Percentiles rank a stretch among this genome's conserved stretches.
These are phyloP conservation scores for Exocentrus adspersus DNA, from an alignment of 2,888 invertebrate species.

Conservation along the genomic window DNA sequence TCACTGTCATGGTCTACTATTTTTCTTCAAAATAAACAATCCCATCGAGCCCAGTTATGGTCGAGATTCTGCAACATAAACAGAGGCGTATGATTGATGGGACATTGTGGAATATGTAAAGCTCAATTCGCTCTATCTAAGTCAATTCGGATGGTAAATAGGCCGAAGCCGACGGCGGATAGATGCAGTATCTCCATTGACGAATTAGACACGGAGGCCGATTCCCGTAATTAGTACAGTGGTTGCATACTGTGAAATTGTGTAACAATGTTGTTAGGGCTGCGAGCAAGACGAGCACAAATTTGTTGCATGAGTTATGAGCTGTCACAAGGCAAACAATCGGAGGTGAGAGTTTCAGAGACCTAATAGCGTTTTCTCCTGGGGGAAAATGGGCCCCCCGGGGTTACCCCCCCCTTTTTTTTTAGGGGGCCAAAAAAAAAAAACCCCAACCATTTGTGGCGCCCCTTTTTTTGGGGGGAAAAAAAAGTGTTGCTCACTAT, in stretches of 20 bases:
- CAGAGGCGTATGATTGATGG: constrained; percentile 47
- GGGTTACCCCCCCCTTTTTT: too few relatives aligned
- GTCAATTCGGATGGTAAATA: constrained; percentile 43
- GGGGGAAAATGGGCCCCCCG: too few relatives aligned
- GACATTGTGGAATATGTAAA: constrained; percentile 36
- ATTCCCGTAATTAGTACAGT: constrained; percentile 39
- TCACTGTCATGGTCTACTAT: too few relatives aligned
- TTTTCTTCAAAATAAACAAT: neutral
- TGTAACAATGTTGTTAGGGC: constrained; percentile 32
- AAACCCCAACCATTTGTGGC: too few relatives aligned
- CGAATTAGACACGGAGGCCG: constrained; percentile 40
- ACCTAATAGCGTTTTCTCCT: too few relatives aligned
- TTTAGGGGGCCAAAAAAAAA: too few relatives aligned
- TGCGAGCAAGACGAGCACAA: constrained; percentile 3
- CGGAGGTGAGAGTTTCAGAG: too few relatives aligned
- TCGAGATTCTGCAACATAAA: constrained; percentile 38
- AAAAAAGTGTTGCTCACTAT: too few relatives aligned
- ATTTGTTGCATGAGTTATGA: constrained; percentile 6
- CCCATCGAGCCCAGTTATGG: neutral
- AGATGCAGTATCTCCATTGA: constrained; percentile 42
- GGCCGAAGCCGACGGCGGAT: constrained; percentile 39
- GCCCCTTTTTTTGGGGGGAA: too few relatives aligned
- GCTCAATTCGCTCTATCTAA: constrained; percentile 40
- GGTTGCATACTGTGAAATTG: constrained; percentile 35
- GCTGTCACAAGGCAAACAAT: neutral